phyloP scores from a whole-genome alignment of 2,797 vertebrate species.

The Acestrorhynchus altus region DNA sequence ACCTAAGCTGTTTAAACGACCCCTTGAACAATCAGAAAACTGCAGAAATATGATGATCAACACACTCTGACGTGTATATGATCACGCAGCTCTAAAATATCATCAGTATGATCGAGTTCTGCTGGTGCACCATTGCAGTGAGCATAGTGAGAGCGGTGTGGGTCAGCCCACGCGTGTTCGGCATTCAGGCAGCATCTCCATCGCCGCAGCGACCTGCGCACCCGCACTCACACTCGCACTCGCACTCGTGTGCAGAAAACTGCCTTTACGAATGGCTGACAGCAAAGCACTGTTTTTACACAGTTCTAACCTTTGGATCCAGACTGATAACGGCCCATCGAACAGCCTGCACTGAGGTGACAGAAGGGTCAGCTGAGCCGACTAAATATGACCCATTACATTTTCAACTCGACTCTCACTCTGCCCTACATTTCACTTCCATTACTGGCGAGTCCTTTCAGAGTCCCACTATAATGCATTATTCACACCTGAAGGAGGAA shows the following conservation, averaged over 20 bases:
- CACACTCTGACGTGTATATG: not conserved
- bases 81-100: slow-evolving; percentile 32
- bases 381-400: slow-evolving; percentile 19
- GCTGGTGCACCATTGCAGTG: not conserved
- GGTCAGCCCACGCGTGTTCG: slow-evolving; percentile 22
- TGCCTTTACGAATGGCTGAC: not conserved
- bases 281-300: slow-evolving; percentile 8
- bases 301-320: slow-evolving; percentile 27
- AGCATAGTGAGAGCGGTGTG: slow-evolving; percentile 5
- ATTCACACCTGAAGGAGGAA: slow-evolving; percentile 12
- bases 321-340: slow-evolving; percentile 35
- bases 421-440: slow-evolving; percentile 40
- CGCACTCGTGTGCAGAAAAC: not conserved
- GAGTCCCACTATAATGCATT: not conserved
- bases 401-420: slow-evolving; percentile 33
- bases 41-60: no score
- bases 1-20: no score
- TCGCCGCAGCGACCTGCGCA: not conserved
- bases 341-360: not conserved
- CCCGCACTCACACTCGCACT: slow-evolving; percentile 1
- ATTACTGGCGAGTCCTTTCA: not conserved
- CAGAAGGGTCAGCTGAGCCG: slow-evolving; percentile 4
- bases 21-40: no score
- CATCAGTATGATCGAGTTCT: slow-evolving; percentile 27
- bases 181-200: not conserved